Base-by-base conservation (phyloP, 1,140 invertebrate species). In the Vollenhovia emeryi region DNA sequence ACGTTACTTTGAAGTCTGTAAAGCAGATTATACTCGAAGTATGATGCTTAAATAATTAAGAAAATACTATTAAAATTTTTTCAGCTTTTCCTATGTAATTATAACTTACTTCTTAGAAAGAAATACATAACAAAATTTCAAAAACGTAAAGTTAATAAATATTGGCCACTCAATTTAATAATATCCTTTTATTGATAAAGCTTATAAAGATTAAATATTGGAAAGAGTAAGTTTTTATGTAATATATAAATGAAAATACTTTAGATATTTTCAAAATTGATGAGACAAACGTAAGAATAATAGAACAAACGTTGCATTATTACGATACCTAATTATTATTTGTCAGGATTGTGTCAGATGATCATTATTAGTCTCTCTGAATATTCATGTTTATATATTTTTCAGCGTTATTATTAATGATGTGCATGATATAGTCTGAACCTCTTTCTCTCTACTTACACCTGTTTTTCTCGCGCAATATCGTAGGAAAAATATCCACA, bases 121-220 rank as follows among this genome's bases (percentile, higher is more conserved):
- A 43, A 59, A 59, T 60, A 18, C 21, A 43, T 27, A 69, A 69
- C 48, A 48, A 48, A 69, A 69, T 69, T 48, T 69, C 18, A 36
- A 69, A 69, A 45, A 45, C n/a, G 13, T 30, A 6, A 27, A 69
- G 48, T 24, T 27, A 30, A 30, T 3, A 45, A 45, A 45, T 48
- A 8, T 48, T 68, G 6, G n/a, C 4, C 21, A 45, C 8, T 15
- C 48, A 69, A 48, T 48, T 69, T 48, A 43, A 69, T 66, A 43
- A 69, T 3, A 69, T 27, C 7, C 7, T 66, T 4, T 40, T 66
- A 40, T 6, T 69, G 6, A 27, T 0, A 15, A 5, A 43, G 13
- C 7, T 69, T 48, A 9, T 24, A 21, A 45, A 18, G 18, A 45
- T 43, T 66, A 40, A 9, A 45, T 48, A 18, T 48, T n/a, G n/a